These are phyloP conservation scores for Porites evermanni DNA, from an alignment of 92 coral and sea anemone genomes.

Conservation along the genomic window DNA sequence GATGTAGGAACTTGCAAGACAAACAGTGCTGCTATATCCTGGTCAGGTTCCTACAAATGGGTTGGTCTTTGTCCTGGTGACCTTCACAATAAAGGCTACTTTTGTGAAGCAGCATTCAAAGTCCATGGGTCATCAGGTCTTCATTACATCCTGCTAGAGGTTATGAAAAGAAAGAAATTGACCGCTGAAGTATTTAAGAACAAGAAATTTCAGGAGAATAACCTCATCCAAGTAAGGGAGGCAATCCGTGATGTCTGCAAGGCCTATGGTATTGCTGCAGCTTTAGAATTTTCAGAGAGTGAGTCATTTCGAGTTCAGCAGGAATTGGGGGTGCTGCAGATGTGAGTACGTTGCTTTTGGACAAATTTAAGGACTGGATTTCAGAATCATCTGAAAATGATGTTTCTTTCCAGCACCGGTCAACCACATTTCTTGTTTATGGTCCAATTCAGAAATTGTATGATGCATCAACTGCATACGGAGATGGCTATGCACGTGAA, in stretches of 20 bases:
- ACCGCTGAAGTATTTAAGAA: slow-evolving; percentile 50
- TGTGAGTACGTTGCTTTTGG: slow-evolving; percentile 13
- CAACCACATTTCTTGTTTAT: slow-evolving; percentile 44
- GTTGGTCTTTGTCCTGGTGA: slow-evolving; percentile 31
- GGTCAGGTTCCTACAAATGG: slow-evolving; percentile 37
- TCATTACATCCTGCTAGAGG: slow-evolving; percentile 30
- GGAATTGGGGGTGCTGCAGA: slow-evolving; percentile 20
- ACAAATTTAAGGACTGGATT: slow-evolving; percentile 39
- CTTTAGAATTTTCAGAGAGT: slow-evolving; percentile 36
- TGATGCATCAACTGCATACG: slow-evolving; percentile 32
- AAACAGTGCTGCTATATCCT: slow-evolving; percentile 44
- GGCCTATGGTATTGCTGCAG: slow-evolving; percentile 58
- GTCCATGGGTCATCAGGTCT: slow-evolving; percentile 48
- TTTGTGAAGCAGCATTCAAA: slow-evolving; percentile 58
- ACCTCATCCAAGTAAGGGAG: slow-evolving; percentile 43
- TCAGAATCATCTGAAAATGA: background rate
- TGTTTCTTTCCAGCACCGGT: slow-evolving; percentile 29
- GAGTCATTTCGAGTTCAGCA: slow-evolving; percentile 32
- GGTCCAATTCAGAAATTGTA: slow-evolving; percentile 49
- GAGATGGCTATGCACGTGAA: slow-evolving; percentile 42
- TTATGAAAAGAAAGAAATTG: slow-evolving; percentile 52
- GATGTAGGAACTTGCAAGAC: slow-evolving; percentile 47
- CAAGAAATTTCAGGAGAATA: slow-evolving; percentile 52
- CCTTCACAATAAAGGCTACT: slow-evolving; percentile 56
- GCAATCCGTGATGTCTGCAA: slow-evolving; percentile 43